Base-by-base conservation (phyloP, 1,140 invertebrate genomes). In the Augochlora pura region DNA sequence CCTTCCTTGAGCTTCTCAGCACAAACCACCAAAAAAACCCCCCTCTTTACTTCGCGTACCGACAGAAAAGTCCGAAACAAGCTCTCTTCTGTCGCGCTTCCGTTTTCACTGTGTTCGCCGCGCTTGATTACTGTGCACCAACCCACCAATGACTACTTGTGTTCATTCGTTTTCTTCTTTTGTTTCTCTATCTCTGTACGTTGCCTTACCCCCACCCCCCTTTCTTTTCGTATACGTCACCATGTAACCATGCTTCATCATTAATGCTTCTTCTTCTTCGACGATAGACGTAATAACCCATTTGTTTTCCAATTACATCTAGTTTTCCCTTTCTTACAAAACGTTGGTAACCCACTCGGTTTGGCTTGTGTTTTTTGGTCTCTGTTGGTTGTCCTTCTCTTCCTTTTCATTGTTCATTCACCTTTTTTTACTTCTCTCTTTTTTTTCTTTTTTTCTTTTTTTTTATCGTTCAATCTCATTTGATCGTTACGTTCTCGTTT, bases 1-100 rank as follows among this genome's bases (percentile, higher is more conserved):
- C 78, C 84, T 83, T 83, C 81, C 81, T 86, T 84, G 86, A 80
- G 86, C 87, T 88, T 84, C 82, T 88, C 74, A 73, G 84, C 86
- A 88, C 81, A 52, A n/a, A 52, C 42, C 32, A 46, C 42, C 42
- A n/a, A n/a, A n/a, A n/a, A n/a, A n/a, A n/a, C 42, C 8, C 42
- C 42, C 42, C 42, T 16, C 16, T 52, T 52, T 21, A 52, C 76
- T 82, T 49, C 75, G 52, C 76, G 39, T 64, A 57, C 63, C 66
- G 57, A 62, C 72, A 78, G 74, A 64, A 71, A 42, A 18, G 42
- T 46, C 5, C 49, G 49, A 21, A 49, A 16, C 2, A 52, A 21
- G 5, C 16, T 7, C 23, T 63, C 78, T 81, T 85, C 79, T 82
- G 78, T 83, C 76, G 77, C 78, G 80, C 82, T 85, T 86, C 57